Conservation (phyloP, 2,888 invertebrate genomes). For the Drosophila borealis region DNA sequence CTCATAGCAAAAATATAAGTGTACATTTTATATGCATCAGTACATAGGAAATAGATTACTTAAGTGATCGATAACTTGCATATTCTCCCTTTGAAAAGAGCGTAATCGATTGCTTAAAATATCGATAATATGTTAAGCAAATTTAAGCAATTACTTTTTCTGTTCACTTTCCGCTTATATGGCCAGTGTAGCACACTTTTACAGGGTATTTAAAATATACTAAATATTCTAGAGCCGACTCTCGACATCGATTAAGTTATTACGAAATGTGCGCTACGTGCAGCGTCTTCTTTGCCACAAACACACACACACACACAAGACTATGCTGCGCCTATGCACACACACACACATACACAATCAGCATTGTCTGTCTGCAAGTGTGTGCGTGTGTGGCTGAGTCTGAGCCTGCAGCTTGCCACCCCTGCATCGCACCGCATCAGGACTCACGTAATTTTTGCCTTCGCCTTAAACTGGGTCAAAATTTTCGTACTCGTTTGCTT, state of each 20-base stretch:
- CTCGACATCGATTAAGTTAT: constrained; percentile 82
- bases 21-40: too few relatives aligned
- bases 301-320: constrained; percentile 12
- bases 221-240: constrained; percentile 65
- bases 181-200: neutral
- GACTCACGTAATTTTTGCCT: constrained; percentile 60
- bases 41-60: neutral
- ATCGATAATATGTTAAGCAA: neutral
- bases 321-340: constrained; percentile 25
- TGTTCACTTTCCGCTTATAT: neutral
- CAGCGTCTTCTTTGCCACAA: constrained; percentile 47
- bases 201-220: constrained; percentile 42
- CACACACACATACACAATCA: constrained; percentile 6
- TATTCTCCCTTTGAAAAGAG: too few relatives aligned
- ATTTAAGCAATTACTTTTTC: neutral
- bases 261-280: constrained; percentile 79
- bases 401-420: constrained; percentile 47
- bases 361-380: constrained; percentile 1
- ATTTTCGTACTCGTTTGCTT: constrained; percentile 57
- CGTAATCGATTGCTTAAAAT: neutral
- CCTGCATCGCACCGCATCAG: constrained; percentile 26
- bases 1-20: too few relatives aligned
- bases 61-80: neutral
- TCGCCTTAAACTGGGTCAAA: constrained; percentile 65
- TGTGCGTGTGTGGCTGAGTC: constrained; percentile 30